phyloP scores from a whole-genome alignment of 53 echinoderm and acorn worm species.

The Astropecten irregularis region DNA sequence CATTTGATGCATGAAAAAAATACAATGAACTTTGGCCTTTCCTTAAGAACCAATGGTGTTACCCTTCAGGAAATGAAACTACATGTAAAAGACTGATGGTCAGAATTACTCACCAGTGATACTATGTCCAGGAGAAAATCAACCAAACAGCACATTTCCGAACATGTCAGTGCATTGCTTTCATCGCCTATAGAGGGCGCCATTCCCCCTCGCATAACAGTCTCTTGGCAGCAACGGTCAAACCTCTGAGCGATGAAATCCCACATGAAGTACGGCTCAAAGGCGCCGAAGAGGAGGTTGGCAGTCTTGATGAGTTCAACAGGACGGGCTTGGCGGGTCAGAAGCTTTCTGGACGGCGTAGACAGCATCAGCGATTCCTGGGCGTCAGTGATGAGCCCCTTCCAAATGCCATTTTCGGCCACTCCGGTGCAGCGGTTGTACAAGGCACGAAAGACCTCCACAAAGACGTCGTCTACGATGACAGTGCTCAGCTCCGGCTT shows the following conservation, averaged over 20 bases:
- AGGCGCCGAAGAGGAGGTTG: conserved; percentile 87
- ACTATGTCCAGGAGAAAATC: conserved; percentile 93
- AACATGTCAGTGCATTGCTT: conserved; percentile 64
- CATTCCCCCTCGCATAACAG: conserved; percentile 54
- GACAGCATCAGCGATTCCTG: conserved; percentile 18
- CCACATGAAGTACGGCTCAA: conserved; percentile 98
- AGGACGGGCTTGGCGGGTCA: conserved; percentile 65
- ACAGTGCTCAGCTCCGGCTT: conserved; percentile 84
- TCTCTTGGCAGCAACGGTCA: conserved; percentile 89
- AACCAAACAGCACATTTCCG: conserved; percentile 88
- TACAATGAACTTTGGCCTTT: too few relatives aligned
- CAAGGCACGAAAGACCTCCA: conserved; percentile 93
- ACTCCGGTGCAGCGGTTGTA: conserved; percentile 78
- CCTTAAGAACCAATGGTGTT: neutral
- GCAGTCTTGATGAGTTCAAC: conserved; percentile 96
- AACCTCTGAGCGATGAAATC: conserved; percentile 90
- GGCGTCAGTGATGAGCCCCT: neutral
- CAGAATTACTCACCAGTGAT: conserved; percentile 89
- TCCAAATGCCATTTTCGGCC: neutral
- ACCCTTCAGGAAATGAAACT: neutral
- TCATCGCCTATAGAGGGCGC: conserved; percentile 53
- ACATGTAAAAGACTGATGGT: too few relatives aligned
- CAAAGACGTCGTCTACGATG: conserved; percentile 89
- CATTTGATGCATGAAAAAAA: too few relatives aligned
- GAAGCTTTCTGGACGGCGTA: conserved; percentile 47